These are phyloP conservation scores for Nestor notabilis DNA, from an alignment of 2,113 vertebrate genomes.

Conservation along the genomic window DNA sequence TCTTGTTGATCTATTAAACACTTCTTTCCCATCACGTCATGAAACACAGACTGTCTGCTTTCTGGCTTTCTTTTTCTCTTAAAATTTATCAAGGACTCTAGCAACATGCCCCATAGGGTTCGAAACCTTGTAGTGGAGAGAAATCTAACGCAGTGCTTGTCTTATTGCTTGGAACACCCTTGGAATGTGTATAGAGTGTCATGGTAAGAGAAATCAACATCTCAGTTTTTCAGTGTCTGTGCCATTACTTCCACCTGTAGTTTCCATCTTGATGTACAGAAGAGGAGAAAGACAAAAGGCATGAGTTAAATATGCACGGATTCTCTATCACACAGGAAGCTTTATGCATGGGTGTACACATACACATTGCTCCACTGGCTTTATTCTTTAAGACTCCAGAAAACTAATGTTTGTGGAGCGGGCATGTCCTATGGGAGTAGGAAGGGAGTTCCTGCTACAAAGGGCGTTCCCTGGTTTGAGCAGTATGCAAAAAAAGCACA, in stretches of 20 bases:
- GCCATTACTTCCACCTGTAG: constrained; percentile 28
- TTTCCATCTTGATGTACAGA: constrained; percentile 74
- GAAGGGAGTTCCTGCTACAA: constrained; percentile 33
- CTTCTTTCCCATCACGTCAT: constrained; percentile 1
- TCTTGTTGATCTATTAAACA: constrained; percentile 54
- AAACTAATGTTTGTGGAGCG: background rate
- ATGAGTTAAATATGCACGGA: background rate
- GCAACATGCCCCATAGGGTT: background rate
- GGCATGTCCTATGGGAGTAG: background rate
- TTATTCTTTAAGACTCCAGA: background rate
- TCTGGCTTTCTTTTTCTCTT: constrained; percentile 22
- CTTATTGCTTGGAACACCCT: background rate
- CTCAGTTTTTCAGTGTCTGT: background rate
- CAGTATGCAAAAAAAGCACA: background rate
- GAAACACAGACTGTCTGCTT: constrained; percentile 22
- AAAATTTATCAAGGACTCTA: background rate
- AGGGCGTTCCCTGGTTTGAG: background rate
- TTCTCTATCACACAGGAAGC: background rate
- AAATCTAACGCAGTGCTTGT: background rate
- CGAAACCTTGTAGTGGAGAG: constrained; percentile 3
- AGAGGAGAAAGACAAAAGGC: background rate
- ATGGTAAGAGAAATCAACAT: background rate
- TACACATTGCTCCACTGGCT: background rate
- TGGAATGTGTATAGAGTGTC: background rate
- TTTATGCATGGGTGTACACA: background rate